These are phyloP conservation scores for Seriola quinqueradiata DNA, from an alignment of 2,113 vertebrate genomes.

Conservation along the genomic window DNA sequence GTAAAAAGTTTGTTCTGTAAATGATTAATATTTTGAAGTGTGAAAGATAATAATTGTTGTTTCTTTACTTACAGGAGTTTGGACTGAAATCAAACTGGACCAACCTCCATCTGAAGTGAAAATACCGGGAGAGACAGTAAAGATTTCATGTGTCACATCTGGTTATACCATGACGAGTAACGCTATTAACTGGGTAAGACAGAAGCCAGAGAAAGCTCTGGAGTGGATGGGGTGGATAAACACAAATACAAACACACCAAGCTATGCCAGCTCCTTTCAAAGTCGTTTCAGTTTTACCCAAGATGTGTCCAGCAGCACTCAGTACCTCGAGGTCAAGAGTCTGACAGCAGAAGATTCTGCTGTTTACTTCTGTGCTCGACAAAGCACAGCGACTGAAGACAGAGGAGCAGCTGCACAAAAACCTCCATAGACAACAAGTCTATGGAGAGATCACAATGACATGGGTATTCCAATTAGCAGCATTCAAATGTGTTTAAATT, in stretches of 20 bases:
- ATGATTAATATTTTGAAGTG: no score
- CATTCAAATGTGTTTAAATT: no score
- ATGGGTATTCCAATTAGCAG: no score
- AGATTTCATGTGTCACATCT: constrained; percentile 28
- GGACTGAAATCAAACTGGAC: constrained; percentile 33
- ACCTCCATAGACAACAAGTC: no score
- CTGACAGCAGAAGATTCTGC: background rate
- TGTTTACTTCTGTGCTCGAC: no score
- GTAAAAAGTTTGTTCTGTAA: background rate
- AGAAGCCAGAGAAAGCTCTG: constrained; percentile 40
- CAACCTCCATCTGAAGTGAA: constrained; percentile 20
- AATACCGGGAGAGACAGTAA: constrained; percentile 44
- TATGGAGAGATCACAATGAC: no score
- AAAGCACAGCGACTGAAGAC: no score
- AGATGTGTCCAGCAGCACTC: constrained; percentile 47
- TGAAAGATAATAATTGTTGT: background rate
- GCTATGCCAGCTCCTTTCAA: background rate
- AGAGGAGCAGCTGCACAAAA: no score
- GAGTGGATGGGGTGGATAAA: constrained; percentile 37
- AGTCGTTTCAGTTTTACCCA: constrained; percentile 37
- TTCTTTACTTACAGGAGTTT: constrained; percentile 6
- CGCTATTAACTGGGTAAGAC: constrained; percentile 36
- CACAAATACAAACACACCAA: background rate
- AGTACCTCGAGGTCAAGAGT: constrained; percentile 48
- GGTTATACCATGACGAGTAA: background rate